Evolutionary conservation across 2,888 invertebrate species (phyloP).

Genomic region (Meteorus cinctellus): DNA sequence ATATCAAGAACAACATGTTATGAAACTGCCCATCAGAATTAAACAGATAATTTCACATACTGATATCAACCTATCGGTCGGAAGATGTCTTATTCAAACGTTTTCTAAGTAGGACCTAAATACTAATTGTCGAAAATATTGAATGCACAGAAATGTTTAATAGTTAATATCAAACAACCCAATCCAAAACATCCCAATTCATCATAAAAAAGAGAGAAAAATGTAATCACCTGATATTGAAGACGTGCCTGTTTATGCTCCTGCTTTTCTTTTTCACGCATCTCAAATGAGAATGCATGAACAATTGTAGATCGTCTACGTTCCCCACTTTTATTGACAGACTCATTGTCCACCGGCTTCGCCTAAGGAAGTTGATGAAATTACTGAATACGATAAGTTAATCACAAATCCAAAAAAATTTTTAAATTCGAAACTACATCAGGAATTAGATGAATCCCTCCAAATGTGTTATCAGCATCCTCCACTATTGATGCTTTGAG

Average conservation of each 20-base stretch:
- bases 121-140: too few species aligned
- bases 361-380: not conserved
- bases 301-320: constrained; percentile 35
- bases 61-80: too few species aligned
- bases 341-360: not conserved
- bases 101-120: too few species aligned
- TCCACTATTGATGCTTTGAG: not conserved
- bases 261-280: constrained; percentile 47
- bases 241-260: constrained; percentile 48
- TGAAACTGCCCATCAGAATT: too few species aligned
- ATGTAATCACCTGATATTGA: constrained; percentile 24
- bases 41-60: too few species aligned
- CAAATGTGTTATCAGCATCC: constrained; percentile 7
- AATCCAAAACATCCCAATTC: too few species aligned
- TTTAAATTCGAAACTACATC: not conserved
- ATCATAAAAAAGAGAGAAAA: not conserved
- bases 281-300: constrained; percentile 54
- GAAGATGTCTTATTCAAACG: too few species aligned
- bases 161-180: not conserved
- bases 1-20: too few species aligned
- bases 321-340: not conserved
- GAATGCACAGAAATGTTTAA: too few species aligned
- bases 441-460: not conserved
- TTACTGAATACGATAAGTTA: not conserved
- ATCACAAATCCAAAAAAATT: not conserved